These are phyloP conservation scores for Polypterus senegalus DNA, from an alignment of 2,113 vertebrate species.

Conservation along the genomic window DNA sequence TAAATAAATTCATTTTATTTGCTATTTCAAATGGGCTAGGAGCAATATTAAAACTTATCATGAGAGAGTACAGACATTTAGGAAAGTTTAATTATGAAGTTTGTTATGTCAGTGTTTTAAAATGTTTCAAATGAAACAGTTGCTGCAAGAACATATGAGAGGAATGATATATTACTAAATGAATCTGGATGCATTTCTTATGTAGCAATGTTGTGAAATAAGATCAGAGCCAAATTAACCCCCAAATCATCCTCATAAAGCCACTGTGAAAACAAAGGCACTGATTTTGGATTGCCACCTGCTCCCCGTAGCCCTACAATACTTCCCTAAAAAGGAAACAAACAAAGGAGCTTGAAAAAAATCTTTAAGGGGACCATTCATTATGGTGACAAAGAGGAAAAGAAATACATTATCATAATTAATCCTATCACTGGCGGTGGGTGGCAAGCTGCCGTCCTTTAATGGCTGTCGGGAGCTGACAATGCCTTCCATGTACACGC, in stretches of 20 bases:
- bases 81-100: too few species aligned
- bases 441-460: constrained; percentile 57
- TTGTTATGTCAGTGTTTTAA: too few species aligned
- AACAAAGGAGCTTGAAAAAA: constrained; percentile 79
- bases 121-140: too few species aligned
- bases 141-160: too few species aligned
- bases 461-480: constrained; percentile 31
- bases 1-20: too few species aligned
- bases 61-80: too few species aligned
- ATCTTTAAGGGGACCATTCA: constrained; percentile 83
- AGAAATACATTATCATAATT: constrained; percentile 96
- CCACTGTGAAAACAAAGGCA: constrained; percentile 50
- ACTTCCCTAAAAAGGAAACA: constrained; percentile 67
- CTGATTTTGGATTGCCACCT: constrained; percentile 78
- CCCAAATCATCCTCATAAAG: constrained; percentile 29
- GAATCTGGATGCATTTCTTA: too few species aligned
- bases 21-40: too few species aligned
- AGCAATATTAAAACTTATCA: too few species aligned
- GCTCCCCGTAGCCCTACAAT: constrained; percentile 70
- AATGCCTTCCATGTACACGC: constrained; percentile 43
- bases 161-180: too few species aligned
- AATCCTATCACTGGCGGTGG: constrained; percentile 80
- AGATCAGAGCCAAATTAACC: too few species aligned
- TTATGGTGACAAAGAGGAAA: constrained; percentile 78
- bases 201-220: too few species aligned